phyloP scores from a whole-genome alignment of 2,113 vertebrate genomes.

The Misgurnus anguillicaudatus region DNA sequence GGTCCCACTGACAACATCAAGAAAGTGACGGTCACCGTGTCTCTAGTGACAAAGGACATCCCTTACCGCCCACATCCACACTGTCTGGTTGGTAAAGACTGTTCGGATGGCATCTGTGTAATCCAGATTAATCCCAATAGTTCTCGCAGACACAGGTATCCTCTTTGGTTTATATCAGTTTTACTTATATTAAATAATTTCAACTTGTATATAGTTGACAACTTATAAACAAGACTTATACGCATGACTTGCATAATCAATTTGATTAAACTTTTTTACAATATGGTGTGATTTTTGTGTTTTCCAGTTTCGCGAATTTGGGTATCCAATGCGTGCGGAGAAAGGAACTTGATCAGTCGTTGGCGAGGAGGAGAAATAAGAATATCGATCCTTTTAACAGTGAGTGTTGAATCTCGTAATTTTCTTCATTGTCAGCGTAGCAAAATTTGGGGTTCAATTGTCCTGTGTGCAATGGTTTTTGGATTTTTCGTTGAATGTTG shows the following conservation, averaged over 20 bases:
- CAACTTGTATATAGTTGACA: too few species aligned
- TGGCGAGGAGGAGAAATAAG: conserved; percentile 81
- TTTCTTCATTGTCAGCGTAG: not conserved
- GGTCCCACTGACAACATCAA: conserved; percentile 73
- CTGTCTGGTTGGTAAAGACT: conserved; percentile 93
- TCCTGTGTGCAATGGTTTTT: not conserved
- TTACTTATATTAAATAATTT: not conserved
- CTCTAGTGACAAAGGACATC: conserved; percentile 89
- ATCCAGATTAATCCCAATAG: conserved; percentile 79
- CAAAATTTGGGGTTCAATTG: too few species aligned
- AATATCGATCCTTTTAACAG: conserved; percentile 92
- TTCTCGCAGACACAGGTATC: conserved; percentile 82
- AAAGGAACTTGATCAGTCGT: conserved; percentile 86
- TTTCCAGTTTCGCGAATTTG: conserved; percentile 84
- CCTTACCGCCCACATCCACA: conserved; percentile 91
- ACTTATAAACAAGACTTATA: too few species aligned
- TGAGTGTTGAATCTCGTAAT: conserved; percentile 58
- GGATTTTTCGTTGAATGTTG: not conserved
- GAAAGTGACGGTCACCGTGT: conserved; percentile 81
- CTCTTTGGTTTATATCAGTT: not conserved
- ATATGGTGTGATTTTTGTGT: not conserved
- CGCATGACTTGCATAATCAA: too few species aligned
- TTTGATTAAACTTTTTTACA: too few species aligned
- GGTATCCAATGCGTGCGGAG: conserved; percentile 93
- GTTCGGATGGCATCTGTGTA: conserved; percentile 79